Conservation (phyloP, 1,140 invertebrate genomes). For the Camponotus vicinus region DNA sequence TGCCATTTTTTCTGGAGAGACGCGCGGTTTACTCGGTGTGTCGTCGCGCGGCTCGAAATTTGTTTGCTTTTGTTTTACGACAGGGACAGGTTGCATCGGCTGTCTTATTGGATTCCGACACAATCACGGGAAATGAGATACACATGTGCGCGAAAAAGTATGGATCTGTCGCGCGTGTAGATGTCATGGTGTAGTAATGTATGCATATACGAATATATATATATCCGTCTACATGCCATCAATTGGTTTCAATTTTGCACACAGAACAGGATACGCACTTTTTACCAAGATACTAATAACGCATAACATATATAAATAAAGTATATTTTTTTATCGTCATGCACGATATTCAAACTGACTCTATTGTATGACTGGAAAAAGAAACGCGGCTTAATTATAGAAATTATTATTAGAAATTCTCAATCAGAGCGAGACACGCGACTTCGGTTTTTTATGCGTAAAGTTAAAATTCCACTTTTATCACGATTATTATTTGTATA, state of each 20-base stretch:
- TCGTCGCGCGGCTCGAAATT: conserved; percentile 78
- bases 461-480: background rate
- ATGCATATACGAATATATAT: background rate
- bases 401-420: background rate
- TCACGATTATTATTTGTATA: background rate
- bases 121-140: conserved; percentile 67
- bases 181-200: background rate
- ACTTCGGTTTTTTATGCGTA: background rate
- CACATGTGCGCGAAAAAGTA: conserved; percentile 54
- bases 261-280: background rate
- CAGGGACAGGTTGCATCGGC: conserved; percentile 81
- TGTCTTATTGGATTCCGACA: conserved; percentile 84
- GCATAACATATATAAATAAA: background rate
- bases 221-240: background rate
- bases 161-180: conserved; percentile 25
- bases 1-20: conserved; percentile 35
- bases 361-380: background rate
- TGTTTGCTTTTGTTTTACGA: conserved; percentile 85
- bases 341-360: background rate
- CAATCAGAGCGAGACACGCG: background rate
- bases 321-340: background rate
- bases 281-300: background rate
- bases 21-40: conserved; percentile 26
- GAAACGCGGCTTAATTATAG: too few relatives aligned
- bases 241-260: background rate